A percentile compares a stretch with the other conserved stretches of the same genome.
Conservation (phyloP, 2,888 invertebrate genomes). For the Aphodius sticticus region DNA sequence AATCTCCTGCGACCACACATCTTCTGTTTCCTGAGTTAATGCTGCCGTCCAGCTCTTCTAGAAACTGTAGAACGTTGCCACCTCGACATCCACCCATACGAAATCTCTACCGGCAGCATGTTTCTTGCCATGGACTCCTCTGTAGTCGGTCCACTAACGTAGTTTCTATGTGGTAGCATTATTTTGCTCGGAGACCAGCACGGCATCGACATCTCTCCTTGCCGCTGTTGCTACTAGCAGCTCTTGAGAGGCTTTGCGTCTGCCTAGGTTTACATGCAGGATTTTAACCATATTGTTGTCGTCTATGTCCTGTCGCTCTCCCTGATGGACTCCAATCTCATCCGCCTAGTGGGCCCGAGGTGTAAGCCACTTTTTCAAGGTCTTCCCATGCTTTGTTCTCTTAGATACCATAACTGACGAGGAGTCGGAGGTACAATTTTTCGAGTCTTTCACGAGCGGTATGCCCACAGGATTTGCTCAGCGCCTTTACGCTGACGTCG, state of each 20-base stretch:
- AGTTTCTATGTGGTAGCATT: background rate
- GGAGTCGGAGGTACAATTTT: background rate
- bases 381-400: too few relatives aligned
- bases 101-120: background rate
- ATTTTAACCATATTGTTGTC: background rate
- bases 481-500: too few relatives aligned
- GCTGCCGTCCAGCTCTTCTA: background rate
- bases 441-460: background rate
- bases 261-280: background rate
- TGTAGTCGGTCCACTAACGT: too few relatives aligned
- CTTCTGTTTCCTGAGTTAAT: background rate
- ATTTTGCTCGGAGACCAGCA: background rate
- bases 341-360: background rate
- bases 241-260: background rate
- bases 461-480: too few relatives aligned
- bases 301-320: background rate
- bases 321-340: background rate
- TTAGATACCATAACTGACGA: too few relatives aligned
- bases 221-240: background rate
- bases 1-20: background rate
- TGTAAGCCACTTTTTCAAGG: too few relatives aligned
- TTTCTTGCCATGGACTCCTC: background rate
- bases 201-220: background rate
- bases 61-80: background rate
- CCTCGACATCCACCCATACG: background rate